These are phyloP conservation scores for Muntiacus reevesi DNA, from an alignment of 2,113 vertebrate genomes.

Conservation along the genomic window DNA sequence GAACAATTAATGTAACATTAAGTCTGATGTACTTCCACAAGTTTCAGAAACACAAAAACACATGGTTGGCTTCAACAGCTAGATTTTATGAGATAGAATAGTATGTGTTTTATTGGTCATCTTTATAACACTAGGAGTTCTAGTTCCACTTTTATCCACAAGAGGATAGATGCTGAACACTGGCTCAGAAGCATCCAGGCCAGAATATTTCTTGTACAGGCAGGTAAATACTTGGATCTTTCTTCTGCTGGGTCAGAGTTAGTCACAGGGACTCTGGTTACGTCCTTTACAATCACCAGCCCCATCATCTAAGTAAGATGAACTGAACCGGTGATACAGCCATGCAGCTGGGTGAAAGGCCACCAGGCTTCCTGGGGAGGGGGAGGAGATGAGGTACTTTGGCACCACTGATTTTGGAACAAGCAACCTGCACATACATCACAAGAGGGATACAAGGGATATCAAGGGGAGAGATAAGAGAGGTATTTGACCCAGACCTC, in stretches of 20 bases:
- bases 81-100: neutral
- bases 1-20: neutral
- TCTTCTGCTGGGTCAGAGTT: neutral
- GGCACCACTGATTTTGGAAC: neutral
- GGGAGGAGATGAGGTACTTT: neutral
- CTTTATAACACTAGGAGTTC: neutral
- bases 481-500: neutral
- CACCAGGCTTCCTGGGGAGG: neutral
- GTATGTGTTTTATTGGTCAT: neutral
- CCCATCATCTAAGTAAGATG: neutral
- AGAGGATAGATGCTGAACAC: neutral
- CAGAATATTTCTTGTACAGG: neutral
- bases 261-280: neutral
- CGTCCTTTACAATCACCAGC: neutral
- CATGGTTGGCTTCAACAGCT: neutral
- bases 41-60: conserved; percentile 9
- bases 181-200: neutral
- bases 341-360: neutral
- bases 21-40: neutral
- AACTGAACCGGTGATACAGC: neutral
- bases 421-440: neutral
- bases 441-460: neutral
- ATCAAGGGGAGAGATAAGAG: neutral
- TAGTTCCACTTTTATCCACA: neutral
- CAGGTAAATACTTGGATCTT: neutral